phyloP scores from a whole-genome alignment of 2,797 vertebrate species.

The Silurus aristotelis region DNA sequence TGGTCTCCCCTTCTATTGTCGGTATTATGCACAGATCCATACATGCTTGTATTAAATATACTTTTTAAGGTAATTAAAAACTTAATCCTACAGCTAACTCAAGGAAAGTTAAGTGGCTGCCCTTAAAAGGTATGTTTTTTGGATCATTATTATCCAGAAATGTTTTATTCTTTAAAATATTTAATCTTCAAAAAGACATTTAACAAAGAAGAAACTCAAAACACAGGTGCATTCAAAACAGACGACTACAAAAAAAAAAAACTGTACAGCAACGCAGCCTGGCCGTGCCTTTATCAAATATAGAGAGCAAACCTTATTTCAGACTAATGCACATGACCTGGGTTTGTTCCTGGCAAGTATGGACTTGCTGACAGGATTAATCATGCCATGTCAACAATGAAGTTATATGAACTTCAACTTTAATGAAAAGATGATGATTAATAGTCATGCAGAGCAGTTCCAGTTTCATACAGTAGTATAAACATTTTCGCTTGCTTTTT shows the following conservation, averaged over 20 bases:
- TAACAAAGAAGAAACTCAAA: background rate
- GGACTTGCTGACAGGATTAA: background rate
- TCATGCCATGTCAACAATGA: background rate
- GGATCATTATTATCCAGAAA: background rate
- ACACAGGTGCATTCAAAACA: background rate
- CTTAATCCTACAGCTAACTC: background rate
- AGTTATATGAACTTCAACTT: background rate
- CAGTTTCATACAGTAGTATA: background rate
- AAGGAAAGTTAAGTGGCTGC: background rate
- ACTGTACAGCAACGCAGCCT: background rate
- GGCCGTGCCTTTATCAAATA: background rate
- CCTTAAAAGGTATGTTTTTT: background rate
- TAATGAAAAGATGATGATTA: background rate
- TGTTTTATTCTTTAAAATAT: background rate
- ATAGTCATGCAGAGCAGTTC: background rate
- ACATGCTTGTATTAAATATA: background rate
- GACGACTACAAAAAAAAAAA: background rate
- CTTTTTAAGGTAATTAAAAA: background rate
- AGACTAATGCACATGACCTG: background rate
- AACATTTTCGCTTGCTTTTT: background rate
- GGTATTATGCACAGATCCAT: conserved; percentile 14
- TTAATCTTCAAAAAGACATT: background rate
- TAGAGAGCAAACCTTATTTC: background rate
- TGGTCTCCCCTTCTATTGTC: background rate
- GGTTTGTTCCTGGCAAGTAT: background rate